These are phyloP conservation scores for Parascotia fuliginaria DNA, from an alignment of 2,888 invertebrate genomes.

Conservation along the genomic window DNA sequence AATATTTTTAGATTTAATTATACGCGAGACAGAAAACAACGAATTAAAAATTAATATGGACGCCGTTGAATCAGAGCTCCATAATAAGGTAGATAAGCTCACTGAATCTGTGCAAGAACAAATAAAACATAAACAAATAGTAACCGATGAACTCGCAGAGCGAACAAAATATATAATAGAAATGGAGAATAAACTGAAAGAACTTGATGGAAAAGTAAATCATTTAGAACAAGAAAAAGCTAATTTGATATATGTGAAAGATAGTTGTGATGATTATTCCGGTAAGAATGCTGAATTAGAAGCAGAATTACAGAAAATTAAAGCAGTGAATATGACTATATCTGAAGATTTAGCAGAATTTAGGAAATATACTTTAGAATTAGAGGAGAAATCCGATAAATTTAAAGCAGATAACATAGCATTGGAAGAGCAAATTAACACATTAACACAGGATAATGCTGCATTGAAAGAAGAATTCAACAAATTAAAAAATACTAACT, in stretches of 20 bases:
- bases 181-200: conserved; percentile 45
- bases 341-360: neutral
- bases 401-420: neutral
- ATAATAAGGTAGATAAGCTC: conserved; percentile 33
- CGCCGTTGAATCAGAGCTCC: conserved; percentile 17
- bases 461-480: neutral
- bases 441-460: neutral
- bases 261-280: conserved; percentile 4
- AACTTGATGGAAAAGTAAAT: conserved; percentile 40
- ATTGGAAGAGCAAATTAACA: neutral
- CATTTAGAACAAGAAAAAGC: conserved; percentile 53
- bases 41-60: conserved; percentile 37
- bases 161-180: conserved; percentile 48
- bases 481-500: neutral
- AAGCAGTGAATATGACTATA: neutral
- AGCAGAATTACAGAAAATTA: neutral
- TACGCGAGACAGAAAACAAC: conserved; percentile 43
- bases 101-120: conserved; percentile 36
- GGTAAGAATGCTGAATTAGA: neutral
- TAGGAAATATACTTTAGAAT: neutral
- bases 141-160: conserved; percentile 48
- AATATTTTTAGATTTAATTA: conserved; percentile 46
- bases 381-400: neutral
- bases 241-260: conserved; percentile 33
- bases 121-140: conserved; percentile 38